phyloP scores from a whole-genome alignment of 1,140 invertebrate species.

The Calycopis cecrops region DNA sequence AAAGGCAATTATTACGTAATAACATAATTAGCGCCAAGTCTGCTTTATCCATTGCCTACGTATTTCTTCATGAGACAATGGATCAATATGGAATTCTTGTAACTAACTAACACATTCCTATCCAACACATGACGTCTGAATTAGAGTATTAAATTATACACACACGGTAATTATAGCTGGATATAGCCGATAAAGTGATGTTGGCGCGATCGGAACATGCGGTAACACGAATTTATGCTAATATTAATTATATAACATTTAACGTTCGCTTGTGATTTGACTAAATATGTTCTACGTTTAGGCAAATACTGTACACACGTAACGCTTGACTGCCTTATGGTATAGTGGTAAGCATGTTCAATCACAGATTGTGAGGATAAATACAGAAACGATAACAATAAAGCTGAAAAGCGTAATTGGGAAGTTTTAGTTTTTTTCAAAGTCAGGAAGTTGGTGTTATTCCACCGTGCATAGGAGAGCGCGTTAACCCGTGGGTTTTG shows the following conservation, averaged over 20 bases:
- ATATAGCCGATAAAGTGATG: conserved; percentile 1
- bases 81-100: conserved; percentile 6
- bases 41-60: no score
- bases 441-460: no score
- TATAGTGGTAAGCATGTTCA: no score
- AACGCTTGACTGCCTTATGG: no score
- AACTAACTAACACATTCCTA: background rate
- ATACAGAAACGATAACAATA: no score
- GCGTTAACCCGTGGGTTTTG: no score
- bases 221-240: conserved; percentile 6
- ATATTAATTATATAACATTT: conserved; percentile 5
- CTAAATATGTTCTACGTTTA: background rate
- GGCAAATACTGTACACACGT: background rate
- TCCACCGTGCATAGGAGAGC: no score
- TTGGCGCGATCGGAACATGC: background rate
- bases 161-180: conserved; percentile 7
- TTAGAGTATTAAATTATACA: conserved; percentile 4
- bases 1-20: no score
- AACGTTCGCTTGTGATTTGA: background rate
- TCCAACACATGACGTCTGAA: conserved; percentile 1
- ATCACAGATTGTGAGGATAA: no score
- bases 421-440: no score
- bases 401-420: no score
- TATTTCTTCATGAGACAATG: background rate
- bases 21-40: no score